These are phyloP conservation scores for Heterotilapia buettikoferi DNA, from an alignment of 2,113 vertebrate genomes.

Conservation along the genomic window DNA sequence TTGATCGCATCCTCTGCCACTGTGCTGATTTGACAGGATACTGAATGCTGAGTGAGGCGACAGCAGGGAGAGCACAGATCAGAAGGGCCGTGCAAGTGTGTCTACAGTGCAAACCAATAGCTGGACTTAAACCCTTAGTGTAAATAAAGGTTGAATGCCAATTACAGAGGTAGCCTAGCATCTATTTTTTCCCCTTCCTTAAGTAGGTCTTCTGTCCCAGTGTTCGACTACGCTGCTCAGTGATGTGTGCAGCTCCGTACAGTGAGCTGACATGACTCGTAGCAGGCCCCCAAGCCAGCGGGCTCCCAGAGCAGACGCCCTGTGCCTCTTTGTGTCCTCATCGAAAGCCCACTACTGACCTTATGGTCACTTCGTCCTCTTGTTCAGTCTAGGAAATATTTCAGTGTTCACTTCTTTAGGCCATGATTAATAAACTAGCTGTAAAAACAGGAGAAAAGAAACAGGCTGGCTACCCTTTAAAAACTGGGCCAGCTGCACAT, in stretches of 20 bases:
- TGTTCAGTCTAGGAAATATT: neutral
- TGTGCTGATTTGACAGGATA: conserved; percentile 59
- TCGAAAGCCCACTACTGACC: conserved; percentile 3
- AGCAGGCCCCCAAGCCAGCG: neutral
- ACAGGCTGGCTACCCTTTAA: neutral
- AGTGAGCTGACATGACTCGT: neutral
- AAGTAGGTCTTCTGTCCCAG: neutral
- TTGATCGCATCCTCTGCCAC: conserved; percentile 3
- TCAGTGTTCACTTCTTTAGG: neutral
- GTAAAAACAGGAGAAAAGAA: neutral
- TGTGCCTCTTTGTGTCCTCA: conserved; percentile 1
- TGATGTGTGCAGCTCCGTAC: conserved; percentile 11
- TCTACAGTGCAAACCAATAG: neutral
- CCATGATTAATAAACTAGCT: neutral
- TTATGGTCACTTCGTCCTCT: neutral
- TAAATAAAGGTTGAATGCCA: neutral
- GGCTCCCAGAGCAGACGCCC: conserved; percentile 10
- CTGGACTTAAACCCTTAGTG: neutral
- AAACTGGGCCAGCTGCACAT: neutral
- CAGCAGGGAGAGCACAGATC: neutral
- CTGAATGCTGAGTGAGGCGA: conserved; percentile 1
- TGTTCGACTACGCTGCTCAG: neutral
- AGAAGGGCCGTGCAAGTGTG: neutral
- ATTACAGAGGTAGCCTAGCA: neutral
- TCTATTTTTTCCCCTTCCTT: neutral